Percentiles rank a stretch among this genome's conserved stretches.
Evolutionary conservation across 2,797 vertebrate species (phyloP).

Genomic region (Heterohyrax brucei): DNA sequence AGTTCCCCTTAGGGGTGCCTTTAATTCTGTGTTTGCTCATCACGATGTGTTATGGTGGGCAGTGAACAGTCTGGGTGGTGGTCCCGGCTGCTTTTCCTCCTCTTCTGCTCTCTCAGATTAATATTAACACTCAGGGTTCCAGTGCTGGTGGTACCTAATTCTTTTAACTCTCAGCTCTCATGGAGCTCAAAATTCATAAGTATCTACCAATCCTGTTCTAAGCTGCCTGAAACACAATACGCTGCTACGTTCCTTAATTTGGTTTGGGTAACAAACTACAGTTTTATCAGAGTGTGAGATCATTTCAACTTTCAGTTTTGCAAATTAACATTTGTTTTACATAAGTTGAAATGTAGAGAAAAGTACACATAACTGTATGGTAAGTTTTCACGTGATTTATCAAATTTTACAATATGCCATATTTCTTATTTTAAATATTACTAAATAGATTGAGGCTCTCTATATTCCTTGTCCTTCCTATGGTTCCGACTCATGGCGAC

Average conservation of each 20-base stretch:
- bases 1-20: too few relatives aligned
- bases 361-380: neutral
- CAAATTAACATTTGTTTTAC: neutral
- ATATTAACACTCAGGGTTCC: neutral
- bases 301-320: neutral
- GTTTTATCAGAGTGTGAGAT: neutral
- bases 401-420: neutral
- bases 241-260: neutral
- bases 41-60: accelerated
- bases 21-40: accelerated
- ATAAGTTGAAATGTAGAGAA: neutral
- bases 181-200: neutral
- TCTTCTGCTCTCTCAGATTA: too few relatives aligned
- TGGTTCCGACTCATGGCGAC: too few relatives aligned
- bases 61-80: neutral
- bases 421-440: neutral
- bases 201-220: neutral
- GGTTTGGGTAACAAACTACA: neutral
- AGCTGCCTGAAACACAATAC: accelerated
- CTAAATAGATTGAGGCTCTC: neutral
- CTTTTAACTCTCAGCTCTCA: neutral
- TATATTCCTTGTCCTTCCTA: neutral
- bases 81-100: neutral
- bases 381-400: neutral
- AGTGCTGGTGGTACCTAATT: too few relatives aligned